These are phyloP conservation scores for Omphaloscelis lunosa DNA, from an alignment of 2,888 invertebrate species.

Conservation along the genomic window DNA sequence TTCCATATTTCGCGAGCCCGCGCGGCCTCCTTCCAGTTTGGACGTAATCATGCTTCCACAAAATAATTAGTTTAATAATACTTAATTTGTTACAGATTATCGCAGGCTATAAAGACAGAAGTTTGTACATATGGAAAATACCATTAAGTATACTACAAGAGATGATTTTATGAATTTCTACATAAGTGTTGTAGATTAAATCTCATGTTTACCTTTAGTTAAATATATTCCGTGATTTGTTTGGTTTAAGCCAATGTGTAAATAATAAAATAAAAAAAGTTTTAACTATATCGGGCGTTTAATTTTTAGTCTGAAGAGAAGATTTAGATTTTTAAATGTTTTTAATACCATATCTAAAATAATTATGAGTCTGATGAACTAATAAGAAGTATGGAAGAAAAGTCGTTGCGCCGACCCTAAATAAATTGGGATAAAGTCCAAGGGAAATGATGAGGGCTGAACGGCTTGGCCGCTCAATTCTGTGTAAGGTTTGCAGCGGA, in stretches of 20 bases:
- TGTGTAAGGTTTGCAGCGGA: not conserved
- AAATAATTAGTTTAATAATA: not conserved
- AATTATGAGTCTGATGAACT: not conserved
- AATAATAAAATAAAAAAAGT: constrained; percentile 62
- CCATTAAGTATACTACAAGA: constrained; percentile 88
- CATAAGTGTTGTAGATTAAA: constrained; percentile 72
- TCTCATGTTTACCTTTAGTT: constrained; percentile 70
- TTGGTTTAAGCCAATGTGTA: constrained; percentile 67
- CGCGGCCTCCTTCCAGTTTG: not conserved
- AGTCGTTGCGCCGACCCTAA: not conserved
- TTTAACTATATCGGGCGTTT: constrained; percentile 35
- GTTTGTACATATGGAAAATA: constrained; percentile 92
- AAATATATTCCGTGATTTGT: constrained; percentile 65
- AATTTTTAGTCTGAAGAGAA: not conserved
- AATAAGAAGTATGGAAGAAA: not conserved
- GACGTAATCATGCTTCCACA: not conserved
- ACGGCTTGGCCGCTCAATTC: not conserved
- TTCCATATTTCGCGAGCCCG: not conserved
- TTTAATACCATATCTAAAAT: not conserved
- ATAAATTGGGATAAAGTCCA: not conserved
- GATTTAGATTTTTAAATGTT: not conserved
- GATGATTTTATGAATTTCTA: constrained; percentile 85
- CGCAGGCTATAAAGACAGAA: constrained; percentile 93
- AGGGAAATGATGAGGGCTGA: not conserved
- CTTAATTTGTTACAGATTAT: constrained; percentile 90